Evolutionary conservation across 1,140 invertebrate genomes (phyloP), one percentile per base, ranked within the genome.

Genomic region (Psilanteris sp.): DNA sequence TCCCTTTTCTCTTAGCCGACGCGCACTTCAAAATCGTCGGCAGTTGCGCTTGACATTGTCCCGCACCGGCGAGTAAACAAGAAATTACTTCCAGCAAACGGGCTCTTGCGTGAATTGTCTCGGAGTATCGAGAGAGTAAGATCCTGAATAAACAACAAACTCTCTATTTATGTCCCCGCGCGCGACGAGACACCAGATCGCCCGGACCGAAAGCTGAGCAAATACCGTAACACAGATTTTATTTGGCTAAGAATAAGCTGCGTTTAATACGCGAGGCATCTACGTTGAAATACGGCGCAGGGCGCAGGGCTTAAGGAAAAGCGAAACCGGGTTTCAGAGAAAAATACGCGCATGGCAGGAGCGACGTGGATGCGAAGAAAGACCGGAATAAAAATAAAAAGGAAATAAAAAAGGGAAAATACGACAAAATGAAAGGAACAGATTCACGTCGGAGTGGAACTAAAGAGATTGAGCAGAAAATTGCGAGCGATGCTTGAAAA

Each of bases 91-190:
- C 71, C 68, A 76, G 70, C 29, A 44, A 39, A 22, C 20, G 34
- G 50, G 32, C 62, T 57, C 43, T 61, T 54, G 79, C 62, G 78
- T 70, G 74, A 81, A 83, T 79, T 81, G 79, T 80, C 66, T 66
- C 68, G 64, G 32, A 62, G 50, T 79, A 72, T 72, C 50, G 76
- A 50, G 52, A 41, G 59, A 57, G 72, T 57, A 74, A 68, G 74
- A 80, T 81, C 81, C 81, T 80, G 79, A 81, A 59, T 59, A 82
- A 82, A 82, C 78, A 82, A 54, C 43, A 37, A 68, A 37, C 67
- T 79, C 67, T 79, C 36, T 78, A 80, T 82, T 80, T 64, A 55
- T 75, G 46, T 59, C 44, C 31, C 52, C 7, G 13, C 64, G 64
- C 41, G 34, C 24, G 64, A 8, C 18, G 52, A 68, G 52, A 68